phyloP scores from a whole-genome alignment of 2,113 vertebrate genomes.

The Rynchops niger region DNA sequence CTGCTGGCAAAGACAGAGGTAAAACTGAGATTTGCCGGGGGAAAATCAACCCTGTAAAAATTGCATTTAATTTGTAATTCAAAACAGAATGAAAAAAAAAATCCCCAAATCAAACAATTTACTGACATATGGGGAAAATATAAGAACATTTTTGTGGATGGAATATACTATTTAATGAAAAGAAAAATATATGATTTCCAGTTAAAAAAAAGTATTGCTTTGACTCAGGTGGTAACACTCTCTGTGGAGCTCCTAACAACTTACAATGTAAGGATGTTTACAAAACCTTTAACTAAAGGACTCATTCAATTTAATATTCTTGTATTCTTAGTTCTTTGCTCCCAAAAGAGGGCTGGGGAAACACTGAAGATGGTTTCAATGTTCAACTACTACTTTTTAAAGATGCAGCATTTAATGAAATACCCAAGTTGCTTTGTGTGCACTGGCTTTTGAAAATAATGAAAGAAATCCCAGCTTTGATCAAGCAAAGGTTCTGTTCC shows the following conservation, averaged over 20 bases:
- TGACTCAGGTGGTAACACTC: not conserved
- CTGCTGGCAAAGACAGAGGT: not conserved
- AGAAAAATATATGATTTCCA: not conserved
- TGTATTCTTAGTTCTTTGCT: not conserved
- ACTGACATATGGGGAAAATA: not conserved
- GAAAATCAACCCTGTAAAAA: not conserved
- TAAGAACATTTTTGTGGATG: not conserved
- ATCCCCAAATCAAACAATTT: not conserved
- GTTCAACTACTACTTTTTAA: not conserved
- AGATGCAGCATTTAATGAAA: not conserved
- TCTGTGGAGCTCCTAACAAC: not conserved
- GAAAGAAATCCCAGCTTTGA: not conserved
- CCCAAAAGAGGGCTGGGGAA: not conserved
- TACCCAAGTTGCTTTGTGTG: not conserved
- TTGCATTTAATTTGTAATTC: not conserved
- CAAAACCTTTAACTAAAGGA: not conserved
- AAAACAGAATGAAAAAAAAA: not conserved
- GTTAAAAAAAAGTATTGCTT: not conserved
- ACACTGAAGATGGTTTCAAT: not conserved
- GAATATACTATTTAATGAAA: not conserved
- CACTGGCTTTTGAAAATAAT: not conserved
- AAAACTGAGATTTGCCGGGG: not conserved
- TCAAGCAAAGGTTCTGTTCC: not conserved
- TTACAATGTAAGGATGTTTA: not conserved
- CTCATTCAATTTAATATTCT: not conserved